Conservation (phyloP, 2,113 vertebrate genomes). For the Cephalopterus ornatus region DNA sequence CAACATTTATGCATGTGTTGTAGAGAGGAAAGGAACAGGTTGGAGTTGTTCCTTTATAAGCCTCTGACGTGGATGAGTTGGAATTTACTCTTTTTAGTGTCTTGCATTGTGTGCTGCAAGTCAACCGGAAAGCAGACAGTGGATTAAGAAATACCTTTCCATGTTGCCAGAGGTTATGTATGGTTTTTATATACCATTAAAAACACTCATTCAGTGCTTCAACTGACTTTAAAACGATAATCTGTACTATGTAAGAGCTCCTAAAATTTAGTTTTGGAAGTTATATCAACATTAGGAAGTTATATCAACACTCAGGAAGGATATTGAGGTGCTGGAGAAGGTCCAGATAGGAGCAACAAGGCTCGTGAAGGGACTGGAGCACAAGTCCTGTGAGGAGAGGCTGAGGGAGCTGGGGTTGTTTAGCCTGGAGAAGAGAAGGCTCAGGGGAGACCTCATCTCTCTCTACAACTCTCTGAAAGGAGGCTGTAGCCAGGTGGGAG, state of each 20-base stretch:
- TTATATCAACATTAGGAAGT: no score
- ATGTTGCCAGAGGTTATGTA: neutral
- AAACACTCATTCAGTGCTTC: neutral
- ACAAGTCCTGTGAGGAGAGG: no score
- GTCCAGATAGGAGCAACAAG: no score
- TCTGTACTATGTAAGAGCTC: neutral
- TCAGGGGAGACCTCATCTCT: no score
- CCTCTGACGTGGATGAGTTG: neutral
- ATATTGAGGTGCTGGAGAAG: no score
- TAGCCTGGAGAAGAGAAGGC: no score
- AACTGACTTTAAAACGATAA: neutral
- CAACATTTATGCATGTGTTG: neutral
- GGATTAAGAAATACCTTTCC: neutral
- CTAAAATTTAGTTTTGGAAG: neutral
- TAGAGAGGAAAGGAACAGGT: neutral
- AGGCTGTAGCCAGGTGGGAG: no score
- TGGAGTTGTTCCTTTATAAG: neutral
- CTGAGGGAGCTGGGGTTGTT: no score
- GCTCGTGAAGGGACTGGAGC: no score
- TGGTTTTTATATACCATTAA: neutral
- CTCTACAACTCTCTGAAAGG: no score
- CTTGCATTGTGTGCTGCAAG: neutral
- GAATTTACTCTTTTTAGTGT: neutral
- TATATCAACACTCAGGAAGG: no score
- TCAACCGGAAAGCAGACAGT: neutral